Evolutionary conservation across 1,140 invertebrate species (phyloP).

Genomic region (Temnothorax longispinosus): DNA sequence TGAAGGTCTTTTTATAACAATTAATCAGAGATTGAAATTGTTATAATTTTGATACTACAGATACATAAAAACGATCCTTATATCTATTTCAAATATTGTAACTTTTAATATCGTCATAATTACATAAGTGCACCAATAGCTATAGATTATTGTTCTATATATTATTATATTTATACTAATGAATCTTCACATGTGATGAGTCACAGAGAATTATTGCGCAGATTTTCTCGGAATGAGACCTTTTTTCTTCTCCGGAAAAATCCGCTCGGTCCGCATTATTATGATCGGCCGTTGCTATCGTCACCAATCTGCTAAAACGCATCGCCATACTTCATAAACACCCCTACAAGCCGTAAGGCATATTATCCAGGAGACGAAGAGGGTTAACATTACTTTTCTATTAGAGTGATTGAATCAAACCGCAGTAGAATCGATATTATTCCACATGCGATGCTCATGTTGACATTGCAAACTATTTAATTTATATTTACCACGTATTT

Average conservation of each 20-base stretch:
- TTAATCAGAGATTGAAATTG: neutral
- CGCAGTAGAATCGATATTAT: constrained; percentile 57
- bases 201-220: constrained; percentile 26
- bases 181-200: neutral
- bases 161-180: neutral
- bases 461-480: constrained; percentile 20
- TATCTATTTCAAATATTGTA: neutral
- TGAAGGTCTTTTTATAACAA: neutral
- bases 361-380: constrained; percentile 60
- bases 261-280: constrained; percentile 67
- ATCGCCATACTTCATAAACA: constrained; percentile 80
- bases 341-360: constrained; percentile 64
- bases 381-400: constrained; percentile 78
- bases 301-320: constrained; percentile 79
- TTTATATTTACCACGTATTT: constrained; percentile 1
- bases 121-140: neutral
- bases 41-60: neutral
- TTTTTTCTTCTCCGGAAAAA: constrained; percentile 29
- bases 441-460: neutral
- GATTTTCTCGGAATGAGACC: neutral
- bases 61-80: neutral
- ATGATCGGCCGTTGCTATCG: constrained; percentile 64
- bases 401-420: constrained; percentile 76
- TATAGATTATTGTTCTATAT: constrained; percentile 4
- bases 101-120: neutral